Conservation (phyloP, 1,140 invertebrate genomes). For the Aphis craccivora region DNA sequence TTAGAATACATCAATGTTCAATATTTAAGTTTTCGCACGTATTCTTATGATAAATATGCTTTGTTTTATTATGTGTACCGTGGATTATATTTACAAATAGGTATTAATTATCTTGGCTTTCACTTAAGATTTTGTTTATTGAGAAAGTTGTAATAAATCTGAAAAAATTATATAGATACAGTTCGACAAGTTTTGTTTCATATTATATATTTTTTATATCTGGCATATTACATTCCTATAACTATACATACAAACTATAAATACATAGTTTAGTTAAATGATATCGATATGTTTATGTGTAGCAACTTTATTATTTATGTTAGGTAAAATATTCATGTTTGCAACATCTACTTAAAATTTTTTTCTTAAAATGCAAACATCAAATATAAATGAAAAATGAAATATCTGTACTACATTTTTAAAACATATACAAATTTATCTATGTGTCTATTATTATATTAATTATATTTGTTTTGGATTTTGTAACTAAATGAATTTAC, state of each 20-base stretch:
- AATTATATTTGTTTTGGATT: background rate
- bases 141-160: background rate
- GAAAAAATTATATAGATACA: background rate
- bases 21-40: background rate
- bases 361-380: background rate
- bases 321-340: background rate
- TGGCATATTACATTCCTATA: background rate
- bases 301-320: background rate
- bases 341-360: background rate
- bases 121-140: background rate
- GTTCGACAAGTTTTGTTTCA: background rate
- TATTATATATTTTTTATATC: background rate
- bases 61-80: background rate
- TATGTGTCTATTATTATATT: background rate
- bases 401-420: background rate
- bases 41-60: background rate
- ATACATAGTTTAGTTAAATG: background rate
- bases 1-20: background rate
- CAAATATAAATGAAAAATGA: background rate
- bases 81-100: background rate
- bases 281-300: background rate
- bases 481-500: background rate
- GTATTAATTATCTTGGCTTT: slow-evolving; percentile 9
- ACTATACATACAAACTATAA: background rate
- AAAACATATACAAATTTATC: background rate